A percentile compares a stretch with the other conserved stretches of the same genome.
Evolutionary conservation across 2,113 vertebrate genomes (phyloP).

Genomic region (Pangasianodon gigas): DNA sequence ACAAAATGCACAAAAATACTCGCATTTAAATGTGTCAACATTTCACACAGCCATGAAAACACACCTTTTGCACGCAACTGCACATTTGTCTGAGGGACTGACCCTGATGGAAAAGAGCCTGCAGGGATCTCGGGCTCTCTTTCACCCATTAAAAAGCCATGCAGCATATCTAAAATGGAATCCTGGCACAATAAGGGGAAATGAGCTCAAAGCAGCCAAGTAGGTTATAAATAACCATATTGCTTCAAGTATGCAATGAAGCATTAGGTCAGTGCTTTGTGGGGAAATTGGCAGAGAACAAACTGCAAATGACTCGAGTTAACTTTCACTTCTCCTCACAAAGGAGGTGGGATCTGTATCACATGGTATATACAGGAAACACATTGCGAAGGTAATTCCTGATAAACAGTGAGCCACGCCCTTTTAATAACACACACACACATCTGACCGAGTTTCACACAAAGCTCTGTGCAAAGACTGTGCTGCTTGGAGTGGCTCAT

Average conservation of each 20-base stretch:
- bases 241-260: neutral
- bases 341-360: neutral
- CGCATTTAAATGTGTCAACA: neutral
- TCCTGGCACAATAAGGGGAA: slow-evolving; percentile 17
- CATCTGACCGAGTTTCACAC: neutral
- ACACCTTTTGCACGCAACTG: neutral
- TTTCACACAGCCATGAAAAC: neutral
- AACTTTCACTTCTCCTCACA: slow-evolving; percentile 16
- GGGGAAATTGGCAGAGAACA: neutral
- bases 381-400: neutral
- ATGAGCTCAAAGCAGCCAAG: neutral
- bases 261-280: slow-evolving; percentile 14
- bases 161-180: neutral
- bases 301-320: neutral
- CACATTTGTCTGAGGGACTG: neutral
- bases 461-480: neutral
- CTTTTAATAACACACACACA: neutral
- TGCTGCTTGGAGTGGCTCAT: neutral
- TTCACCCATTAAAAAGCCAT: neutral
- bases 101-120: slow-evolving; percentile 7
- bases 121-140: neutral
- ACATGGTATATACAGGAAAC: neutral
- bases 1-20: neutral
- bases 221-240: slow-evolving; percentile 25
- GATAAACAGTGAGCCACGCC: neutral